phyloP scores from a whole-genome alignment of 53 echinoderm and acorn worm species.

The Echinometra lucunter region DNA sequence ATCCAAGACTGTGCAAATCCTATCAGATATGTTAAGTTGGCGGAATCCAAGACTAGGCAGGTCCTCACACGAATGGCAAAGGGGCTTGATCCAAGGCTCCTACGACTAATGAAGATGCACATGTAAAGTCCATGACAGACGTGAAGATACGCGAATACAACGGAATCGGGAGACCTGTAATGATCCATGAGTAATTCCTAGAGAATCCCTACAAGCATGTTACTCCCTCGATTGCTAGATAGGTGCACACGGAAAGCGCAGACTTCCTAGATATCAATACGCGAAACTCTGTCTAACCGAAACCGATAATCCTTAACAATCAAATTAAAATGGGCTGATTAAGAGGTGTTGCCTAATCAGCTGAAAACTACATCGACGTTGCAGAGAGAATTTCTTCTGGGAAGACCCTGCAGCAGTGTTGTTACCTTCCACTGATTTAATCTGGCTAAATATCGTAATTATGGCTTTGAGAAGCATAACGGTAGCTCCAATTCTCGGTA shows the following conservation, averaged over 20 bases:
- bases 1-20: not conserved
- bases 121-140: not conserved
- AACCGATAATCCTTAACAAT: not conserved
- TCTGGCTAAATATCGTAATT: no score
- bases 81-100: constrained; percentile 1
- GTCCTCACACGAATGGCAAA: not conserved
- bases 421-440: no score
- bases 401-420: not conserved
- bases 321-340: no score
- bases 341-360: not conserved
- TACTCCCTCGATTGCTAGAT: not conserved
- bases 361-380: not conserved
- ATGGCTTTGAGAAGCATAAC: not conserved
- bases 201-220: not conserved
- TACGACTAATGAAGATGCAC: constrained; percentile 39
- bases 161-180: not conserved
- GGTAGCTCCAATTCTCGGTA: no score
- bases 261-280: not conserved
- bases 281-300: not conserved
- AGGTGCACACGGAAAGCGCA: not conserved
- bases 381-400: not conserved
- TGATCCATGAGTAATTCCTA: not conserved
- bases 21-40: not conserved
- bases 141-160: not conserved
- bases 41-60: not conserved